phyloP scores from a whole-genome alignment of 2,113 vertebrate species.

The Lepisosteus oculatus region DNA sequence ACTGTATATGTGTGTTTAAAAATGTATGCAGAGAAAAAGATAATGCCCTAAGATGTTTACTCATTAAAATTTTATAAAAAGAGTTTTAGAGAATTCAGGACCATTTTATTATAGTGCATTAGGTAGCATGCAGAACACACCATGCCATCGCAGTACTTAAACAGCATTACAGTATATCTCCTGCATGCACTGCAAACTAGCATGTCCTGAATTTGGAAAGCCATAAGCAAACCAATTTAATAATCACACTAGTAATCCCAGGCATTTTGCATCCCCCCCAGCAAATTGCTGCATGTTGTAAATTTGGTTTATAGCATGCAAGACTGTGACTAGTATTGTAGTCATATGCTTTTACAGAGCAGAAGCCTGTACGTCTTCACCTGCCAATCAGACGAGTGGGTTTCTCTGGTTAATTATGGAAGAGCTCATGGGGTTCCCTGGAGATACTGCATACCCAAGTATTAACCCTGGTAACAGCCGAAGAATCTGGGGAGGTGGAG shows the following conservation, averaged over 20 bases:
- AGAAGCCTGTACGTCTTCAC: neutral
- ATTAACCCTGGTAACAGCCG: no score
- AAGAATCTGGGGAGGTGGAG: neutral
- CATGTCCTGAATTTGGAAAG: neutral
- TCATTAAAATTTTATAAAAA: no score
- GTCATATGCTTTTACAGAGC: neutral
- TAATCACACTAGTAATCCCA: neutral
- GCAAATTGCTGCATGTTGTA: neutral
- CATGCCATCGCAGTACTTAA: no score
- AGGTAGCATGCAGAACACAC: no score
- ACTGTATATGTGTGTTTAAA: no score
- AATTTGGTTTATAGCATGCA: neutral
- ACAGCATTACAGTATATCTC: no score
- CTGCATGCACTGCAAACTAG: no score
- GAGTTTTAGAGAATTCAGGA: no score
- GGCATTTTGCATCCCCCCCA: neutral
- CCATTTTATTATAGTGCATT: no score
- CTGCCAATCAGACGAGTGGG: conserved; percentile 11
- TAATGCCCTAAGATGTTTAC: no score
- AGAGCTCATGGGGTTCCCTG: neutral
- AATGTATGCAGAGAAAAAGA: no score
- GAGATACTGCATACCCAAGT: neutral
- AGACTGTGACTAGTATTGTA: neutral
- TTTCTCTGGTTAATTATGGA: conserved; percentile 19
- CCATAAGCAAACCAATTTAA: neutral